These are phyloP conservation scores for Pseudorhombus dupliciocellatus DNA, from an alignment of 2,113 vertebrate species.

Conservation along the genomic window DNA sequence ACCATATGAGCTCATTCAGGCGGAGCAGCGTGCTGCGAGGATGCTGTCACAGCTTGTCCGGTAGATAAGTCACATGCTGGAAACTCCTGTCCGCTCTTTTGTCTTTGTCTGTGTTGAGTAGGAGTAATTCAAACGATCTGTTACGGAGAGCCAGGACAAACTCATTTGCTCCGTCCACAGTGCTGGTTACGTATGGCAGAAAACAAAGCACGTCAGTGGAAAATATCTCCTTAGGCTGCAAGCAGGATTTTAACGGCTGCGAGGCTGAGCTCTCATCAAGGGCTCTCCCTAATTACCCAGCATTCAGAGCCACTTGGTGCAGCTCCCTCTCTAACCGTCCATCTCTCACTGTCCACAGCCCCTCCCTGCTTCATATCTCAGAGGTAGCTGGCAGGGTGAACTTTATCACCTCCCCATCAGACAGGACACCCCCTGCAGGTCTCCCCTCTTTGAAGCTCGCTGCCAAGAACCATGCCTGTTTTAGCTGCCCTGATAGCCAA, in stretches of 20 bases:
- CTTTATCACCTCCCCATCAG: slow-evolving; percentile 74
- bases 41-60: slow-evolving; percentile 16
- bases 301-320: slow-evolving; percentile 33
- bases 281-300: slow-evolving; percentile 54
- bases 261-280: slow-evolving; percentile 49
- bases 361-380: slow-evolving; percentile 51
- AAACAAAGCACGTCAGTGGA: slow-evolving; percentile 26
- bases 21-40: slow-evolving; percentile 11
- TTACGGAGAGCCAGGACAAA: not conserved
- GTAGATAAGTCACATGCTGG: slow-evolving; percentile 16
- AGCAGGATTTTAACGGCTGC: slow-evolving; percentile 38
- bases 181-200: slow-evolving; percentile 7
- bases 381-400: slow-evolving; percentile 61
- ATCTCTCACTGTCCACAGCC: slow-evolving; percentile 10
- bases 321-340: slow-evolving; percentile 30
- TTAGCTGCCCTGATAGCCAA: slow-evolving; percentile 62
- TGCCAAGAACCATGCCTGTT: slow-evolving; percentile 58
- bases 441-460: slow-evolving; percentile 34
- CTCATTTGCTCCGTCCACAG: slow-evolving; percentile 29
- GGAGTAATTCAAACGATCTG: not conserved
- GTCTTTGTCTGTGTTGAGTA: not conserved
- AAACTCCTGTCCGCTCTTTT: slow-evolving; percentile 12
- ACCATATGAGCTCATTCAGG: slow-evolving; percentile 24
- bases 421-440: slow-evolving; percentile 52
- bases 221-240: slow-evolving; percentile 40